phyloP scores from a whole-genome alignment of 2,797 vertebrate species.

The Danionella dracula region DNA sequence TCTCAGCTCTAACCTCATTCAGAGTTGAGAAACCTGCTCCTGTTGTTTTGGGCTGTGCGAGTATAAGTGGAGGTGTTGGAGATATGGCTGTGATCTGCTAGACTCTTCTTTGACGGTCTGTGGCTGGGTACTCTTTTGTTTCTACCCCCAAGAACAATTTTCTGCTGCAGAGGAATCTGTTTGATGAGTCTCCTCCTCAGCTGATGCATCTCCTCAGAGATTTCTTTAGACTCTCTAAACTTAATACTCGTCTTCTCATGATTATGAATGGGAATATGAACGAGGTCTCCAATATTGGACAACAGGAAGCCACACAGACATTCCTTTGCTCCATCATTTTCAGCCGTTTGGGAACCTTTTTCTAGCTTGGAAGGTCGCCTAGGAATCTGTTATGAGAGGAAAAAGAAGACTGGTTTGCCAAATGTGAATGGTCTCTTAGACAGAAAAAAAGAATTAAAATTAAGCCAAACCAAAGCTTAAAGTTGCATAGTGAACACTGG shows the following conservation, averaged over 20 bases:
- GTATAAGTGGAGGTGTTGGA: background rate
- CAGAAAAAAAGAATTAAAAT: too few species aligned
- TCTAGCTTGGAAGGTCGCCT: background rate
- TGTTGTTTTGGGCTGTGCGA: background rate
- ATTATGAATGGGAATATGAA: background rate
- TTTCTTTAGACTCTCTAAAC: constrained; percentile 41
- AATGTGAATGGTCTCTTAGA: background rate
- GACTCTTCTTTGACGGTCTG: constrained; percentile 32
- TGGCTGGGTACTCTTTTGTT: constrained; percentile 42
- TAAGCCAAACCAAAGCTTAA: too few species aligned
- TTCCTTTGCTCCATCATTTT: constrained; percentile 19
- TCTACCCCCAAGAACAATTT: constrained; percentile 45
- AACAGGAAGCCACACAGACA: background rate
- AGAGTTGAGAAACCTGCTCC: background rate
- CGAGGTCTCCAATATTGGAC: constrained; percentile 33
- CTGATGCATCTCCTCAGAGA: constrained; percentile 53
- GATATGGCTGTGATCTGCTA: background rate
- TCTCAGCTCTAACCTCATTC: background rate
- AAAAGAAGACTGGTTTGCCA: background rate
- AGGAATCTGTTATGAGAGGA: constrained; percentile 24
- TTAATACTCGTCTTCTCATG: constrained; percentile 16
- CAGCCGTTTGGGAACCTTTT: constrained; percentile 8
- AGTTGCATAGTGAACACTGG: too few species aligned
- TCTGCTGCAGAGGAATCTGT: constrained; percentile 22
- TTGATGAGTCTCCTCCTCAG: constrained; percentile 27